These are phyloP conservation scores for Apostichopus japonicus DNA, from an alignment of 35 echinoderm and acorn worm genomes.

Conservation along the genomic window DNA sequence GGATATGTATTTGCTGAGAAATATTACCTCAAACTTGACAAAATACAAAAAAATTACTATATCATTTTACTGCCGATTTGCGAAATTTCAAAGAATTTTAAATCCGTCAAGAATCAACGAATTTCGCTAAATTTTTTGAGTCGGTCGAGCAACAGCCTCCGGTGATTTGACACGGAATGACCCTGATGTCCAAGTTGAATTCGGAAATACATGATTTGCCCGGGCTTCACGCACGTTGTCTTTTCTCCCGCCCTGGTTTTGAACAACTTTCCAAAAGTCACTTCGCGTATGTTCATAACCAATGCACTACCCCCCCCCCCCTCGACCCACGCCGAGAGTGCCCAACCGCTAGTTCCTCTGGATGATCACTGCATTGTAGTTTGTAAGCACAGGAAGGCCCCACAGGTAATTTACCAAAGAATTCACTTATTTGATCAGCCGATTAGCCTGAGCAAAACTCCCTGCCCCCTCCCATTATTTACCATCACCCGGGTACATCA, in stretches of 20 bases:
- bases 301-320: no score
- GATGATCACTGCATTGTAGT: not conserved
- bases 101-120: not conserved
- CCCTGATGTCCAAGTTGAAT: not conserved
- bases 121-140: not conserved
- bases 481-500: no score
- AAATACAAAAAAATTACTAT: not conserved
- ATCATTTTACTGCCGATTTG: not conserved
- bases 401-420: not conserved
- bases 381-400: not conserved
- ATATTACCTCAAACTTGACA: not conserved
- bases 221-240: not conserved
- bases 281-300: constrained; percentile 11
- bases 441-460: no score
- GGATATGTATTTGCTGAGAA: not conserved
- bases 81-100: not conserved
- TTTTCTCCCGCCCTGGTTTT: constrained; percentile 3
- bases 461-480: no score
- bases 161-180: not conserved
- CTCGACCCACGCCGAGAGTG: not conserved
- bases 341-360: not conserved
- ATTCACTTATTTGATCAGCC: no score
- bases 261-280: not conserved
- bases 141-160: not conserved
- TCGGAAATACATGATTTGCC: not conserved